These are phyloP conservation scores for Drosophila neutralis DNA, from an alignment of 2,888 invertebrate genomes.

Conservation along the genomic window DNA sequence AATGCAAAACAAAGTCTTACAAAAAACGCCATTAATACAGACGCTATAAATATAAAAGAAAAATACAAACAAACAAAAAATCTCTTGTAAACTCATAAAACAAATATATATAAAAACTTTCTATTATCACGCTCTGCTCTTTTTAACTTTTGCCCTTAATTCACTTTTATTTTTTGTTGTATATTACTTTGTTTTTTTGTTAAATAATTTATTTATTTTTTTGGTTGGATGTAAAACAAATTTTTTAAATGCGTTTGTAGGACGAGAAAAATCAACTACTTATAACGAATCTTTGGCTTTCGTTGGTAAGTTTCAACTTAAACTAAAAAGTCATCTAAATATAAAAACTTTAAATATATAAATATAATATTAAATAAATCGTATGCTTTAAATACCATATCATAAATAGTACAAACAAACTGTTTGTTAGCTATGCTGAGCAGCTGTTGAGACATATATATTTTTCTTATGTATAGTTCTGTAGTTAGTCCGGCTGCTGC, in stretches of 20 bases:
- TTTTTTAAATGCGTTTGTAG: slow-evolving; percentile 86
- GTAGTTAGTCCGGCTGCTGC: slow-evolving; percentile 38
- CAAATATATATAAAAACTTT: slow-evolving; percentile 74
- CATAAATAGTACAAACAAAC: slow-evolving; percentile 53
- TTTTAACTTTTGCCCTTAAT: slow-evolving; percentile 88
- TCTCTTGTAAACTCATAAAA: slow-evolving; percentile 70
- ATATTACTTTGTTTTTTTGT: slow-evolving; percentile 40
- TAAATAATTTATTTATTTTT: slow-evolving; percentile 21
- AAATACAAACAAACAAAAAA: slow-evolving; percentile 44
- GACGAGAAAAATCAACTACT: slow-evolving; percentile 98
- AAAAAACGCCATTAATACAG: slow-evolving; percentile 45
- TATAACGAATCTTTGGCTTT: slow-evolving; percentile 97
- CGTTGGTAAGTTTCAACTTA: slow-evolving; percentile 92
- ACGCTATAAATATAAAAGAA: slow-evolving; percentile 43
- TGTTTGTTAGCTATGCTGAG: slow-evolving; percentile 36
- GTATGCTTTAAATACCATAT: slow-evolving; percentile 64
- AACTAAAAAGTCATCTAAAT: slow-evolving; percentile 71
- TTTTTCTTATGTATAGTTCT: slow-evolving; percentile 21
- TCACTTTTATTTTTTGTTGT: slow-evolving; percentile 48
- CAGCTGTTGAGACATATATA: slow-evolving; percentile 18
- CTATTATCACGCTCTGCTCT: slow-evolving; percentile 82
- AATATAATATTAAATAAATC: slow-evolving; percentile 63
- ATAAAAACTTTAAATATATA: slow-evolving; percentile 59
- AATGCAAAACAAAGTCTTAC: slow-evolving; percentile 21
- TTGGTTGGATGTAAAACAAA: slow-evolving; percentile 57